Base-by-base conservation (phyloP, 2,888 invertebrate species). In the Odontocolon sp. region DNA sequence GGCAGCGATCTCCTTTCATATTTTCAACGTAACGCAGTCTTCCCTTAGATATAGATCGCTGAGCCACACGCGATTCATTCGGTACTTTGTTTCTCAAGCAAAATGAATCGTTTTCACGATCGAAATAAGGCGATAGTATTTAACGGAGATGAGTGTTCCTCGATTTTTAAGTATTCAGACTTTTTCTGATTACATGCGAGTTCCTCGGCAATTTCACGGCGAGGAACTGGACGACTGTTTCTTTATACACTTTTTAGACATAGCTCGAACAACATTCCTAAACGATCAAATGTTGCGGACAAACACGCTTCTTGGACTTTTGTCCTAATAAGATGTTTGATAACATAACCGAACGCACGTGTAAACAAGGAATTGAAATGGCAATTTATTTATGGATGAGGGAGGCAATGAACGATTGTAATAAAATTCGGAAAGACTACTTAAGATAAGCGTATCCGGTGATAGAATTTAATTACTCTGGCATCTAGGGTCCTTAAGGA, bases 221-320 rank as follows among this genome's bases (percentile, higher is more conserved):
- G 31, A 59, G 28, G 16, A 59, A 31, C 28, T 28, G n/a, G 42
- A n/a, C 26, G 59, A 59, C 59, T 59, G 59, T 45, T 28, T 21
- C 14, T 31, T 31, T n/a, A 45, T 36, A 36, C 26, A 68, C 57
- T 57, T 57, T 33, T 3, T 57, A 45, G 36, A 23, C 36, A 16
- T 47, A 56, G 23, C 18, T 16, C 1, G 8, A 33, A 45, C 23
- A 56, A 57, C 57, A 68, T 68, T 68, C 68, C 68, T 68, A 16
- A 47, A 57, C 56, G 47, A 14, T 33, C 45, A n/a, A n/a, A n/a
- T n/a, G n/a, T n/a, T n/a, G 45, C 36, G 42, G 14, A 11, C 11
- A 2, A 21, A 42, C 14, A n/a, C 8, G 66, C 52, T 66, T 66
- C n/a, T 42, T 33, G 31, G 21, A 23, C 11, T 45, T 68, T 54